Conservation (phyloP, 2,888 invertebrate species). For the Oxytorus armatus region DNA sequence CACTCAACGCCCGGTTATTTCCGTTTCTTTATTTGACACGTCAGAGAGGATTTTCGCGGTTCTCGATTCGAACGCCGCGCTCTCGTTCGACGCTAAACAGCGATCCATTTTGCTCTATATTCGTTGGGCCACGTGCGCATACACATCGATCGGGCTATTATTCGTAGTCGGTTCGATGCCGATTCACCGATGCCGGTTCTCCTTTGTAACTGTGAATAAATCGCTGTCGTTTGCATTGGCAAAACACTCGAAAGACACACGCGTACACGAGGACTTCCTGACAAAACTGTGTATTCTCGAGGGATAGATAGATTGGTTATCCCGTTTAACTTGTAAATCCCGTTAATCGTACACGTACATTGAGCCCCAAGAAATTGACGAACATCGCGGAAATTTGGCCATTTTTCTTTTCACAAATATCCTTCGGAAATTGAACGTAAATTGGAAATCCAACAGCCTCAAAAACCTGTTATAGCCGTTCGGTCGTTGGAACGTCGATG, state of each 20-base stretch:
- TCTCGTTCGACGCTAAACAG: conserved; percentile 5
- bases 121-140: neutral
- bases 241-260: conserved; percentile 7
- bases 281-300: neutral
- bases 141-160: conserved; percentile 14
- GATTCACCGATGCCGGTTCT: conserved; percentile 6
- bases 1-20: conserved; percentile 45
- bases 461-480: no score
- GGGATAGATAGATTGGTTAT: conserved; percentile 2
- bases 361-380: neutral
- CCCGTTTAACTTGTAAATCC: no score
- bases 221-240: conserved; percentile 17
- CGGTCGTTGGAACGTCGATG: no score
- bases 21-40: conserved; percentile 61
- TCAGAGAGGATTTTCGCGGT: conserved; percentile 43
- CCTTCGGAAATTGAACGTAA: neutral
- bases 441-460: no score
- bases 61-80: conserved; percentile 45
- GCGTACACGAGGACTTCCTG: neutral
- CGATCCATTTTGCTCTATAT: conserved; percentile 25
- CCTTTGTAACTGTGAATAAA: conserved; percentile 17
- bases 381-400: no score
- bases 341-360: no score
- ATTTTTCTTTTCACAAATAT: neutral
- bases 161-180: conserved; percentile 16